Percentiles rank a stretch among this genome's conserved stretches.
These are phyloP conservation scores for Thalassarche chlororhynchos DNA, from an alignment of 2,113 vertebrate genomes.

Conservation along the genomic window DNA sequence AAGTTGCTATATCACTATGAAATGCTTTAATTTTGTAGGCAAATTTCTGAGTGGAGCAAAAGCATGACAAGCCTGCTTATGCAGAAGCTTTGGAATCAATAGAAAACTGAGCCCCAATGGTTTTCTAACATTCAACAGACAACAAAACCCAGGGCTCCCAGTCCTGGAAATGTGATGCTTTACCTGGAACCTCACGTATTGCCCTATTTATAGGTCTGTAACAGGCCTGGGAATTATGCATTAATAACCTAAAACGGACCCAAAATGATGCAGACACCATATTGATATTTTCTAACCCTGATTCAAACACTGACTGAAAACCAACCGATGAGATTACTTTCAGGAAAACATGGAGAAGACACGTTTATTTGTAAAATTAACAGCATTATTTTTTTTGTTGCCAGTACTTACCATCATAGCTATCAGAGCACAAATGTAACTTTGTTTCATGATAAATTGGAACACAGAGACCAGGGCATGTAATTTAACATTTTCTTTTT, in stretches of 20 bases:
- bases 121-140: neutral
- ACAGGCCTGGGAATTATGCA: neutral
- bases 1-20: neutral
- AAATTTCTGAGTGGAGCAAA: neutral
- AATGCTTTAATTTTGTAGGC: neutral
- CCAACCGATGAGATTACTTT: neutral
- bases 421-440: constrained; percentile 97
- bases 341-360: neutral
- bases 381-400: neutral
- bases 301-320: neutral
- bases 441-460: constrained; percentile 97
- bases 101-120: neutral
- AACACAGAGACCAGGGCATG: constrained; percentile 88
- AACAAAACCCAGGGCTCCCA: neutral
- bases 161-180: neutral
- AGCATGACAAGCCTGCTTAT: neutral
- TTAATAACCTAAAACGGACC: neutral
- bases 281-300: neutral
- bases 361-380: neutral
- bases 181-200: neutral
- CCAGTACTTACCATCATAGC: constrained; percentile 93
- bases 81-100: neutral
- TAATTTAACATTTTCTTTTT: constrained; percentile 78
- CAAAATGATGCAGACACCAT: neutral
- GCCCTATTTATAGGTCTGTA: neutral